Evolutionary conservation across 1,140 invertebrate genomes (phyloP).

Genomic region (Ephestia elutella): DNA sequence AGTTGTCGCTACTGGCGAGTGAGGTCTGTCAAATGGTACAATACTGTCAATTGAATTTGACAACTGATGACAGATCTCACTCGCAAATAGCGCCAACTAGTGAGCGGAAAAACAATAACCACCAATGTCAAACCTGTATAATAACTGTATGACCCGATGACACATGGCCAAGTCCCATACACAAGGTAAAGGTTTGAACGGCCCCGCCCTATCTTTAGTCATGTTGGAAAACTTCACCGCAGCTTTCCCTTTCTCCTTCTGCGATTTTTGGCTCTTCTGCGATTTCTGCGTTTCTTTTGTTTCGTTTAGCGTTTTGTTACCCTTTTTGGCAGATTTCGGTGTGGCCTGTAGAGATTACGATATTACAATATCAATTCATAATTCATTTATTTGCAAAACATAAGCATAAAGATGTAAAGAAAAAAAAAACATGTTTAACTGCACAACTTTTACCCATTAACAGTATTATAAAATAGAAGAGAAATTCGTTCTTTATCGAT

Average conservation of each 20-base stretch:
- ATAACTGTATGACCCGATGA: slow-evolving; percentile 37
- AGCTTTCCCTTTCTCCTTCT: slow-evolving; percentile 40
- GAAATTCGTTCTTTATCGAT: too few relatives aligned
- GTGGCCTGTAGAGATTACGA: slow-evolving; percentile 29
- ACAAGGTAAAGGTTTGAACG: slow-evolving; percentile 55
- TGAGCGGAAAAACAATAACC: not conserved
- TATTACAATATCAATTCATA: too few relatives aligned
- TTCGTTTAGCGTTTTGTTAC: slow-evolving; percentile 41
- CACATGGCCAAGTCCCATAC: slow-evolving; percentile 52
- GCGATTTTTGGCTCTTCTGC: slow-evolving; percentile 44
- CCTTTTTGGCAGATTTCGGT: slow-evolving; percentile 46
- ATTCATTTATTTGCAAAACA: too few relatives aligned
- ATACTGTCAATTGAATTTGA: too few relatives aligned
- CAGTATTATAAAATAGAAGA: too few relatives aligned
- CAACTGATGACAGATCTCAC: too few relatives aligned
- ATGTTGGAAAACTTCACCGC: slow-evolving; percentile 38
- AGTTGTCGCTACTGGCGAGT: too few relatives aligned
- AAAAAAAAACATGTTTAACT: too few relatives aligned
- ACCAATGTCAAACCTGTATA: slow-evolving; percentile 40
- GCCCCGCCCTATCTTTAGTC: slow-evolving; percentile 47
- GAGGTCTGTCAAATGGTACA: too few relatives aligned
- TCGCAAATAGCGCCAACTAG: too few relatives aligned
- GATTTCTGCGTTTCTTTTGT: slow-evolving; percentile 41
- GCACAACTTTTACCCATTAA: too few relatives aligned
- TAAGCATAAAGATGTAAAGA: too few relatives aligned